phyloP scores from a whole-genome alignment of 2,888 invertebrate species.

The Peribatodes rhomboidaria region DNA sequence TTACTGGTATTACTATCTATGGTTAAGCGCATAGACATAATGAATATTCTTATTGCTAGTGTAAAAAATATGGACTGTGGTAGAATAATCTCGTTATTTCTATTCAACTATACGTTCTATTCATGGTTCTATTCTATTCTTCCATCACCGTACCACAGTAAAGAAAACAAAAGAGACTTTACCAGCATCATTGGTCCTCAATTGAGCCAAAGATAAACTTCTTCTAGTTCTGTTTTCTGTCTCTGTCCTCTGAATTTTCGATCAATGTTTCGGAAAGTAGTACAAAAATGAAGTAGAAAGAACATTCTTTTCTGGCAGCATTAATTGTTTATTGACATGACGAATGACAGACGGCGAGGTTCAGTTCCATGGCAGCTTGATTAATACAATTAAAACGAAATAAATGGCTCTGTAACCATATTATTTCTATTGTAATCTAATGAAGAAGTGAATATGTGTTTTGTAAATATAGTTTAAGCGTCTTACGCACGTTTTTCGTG shows the following conservation, averaged over 20 bases:
- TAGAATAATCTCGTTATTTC: background rate
- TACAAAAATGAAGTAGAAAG: no score
- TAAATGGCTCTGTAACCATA: slow-evolving; percentile 72
- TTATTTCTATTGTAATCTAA: slow-evolving; percentile 69
- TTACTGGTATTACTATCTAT: slow-evolving; percentile 1
- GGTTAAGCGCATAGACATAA: slow-evolving; percentile 1
- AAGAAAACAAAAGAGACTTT: no score
- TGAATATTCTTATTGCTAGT: background rate
- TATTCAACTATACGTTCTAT: no score
- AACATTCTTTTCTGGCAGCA: slow-evolving; percentile 62
- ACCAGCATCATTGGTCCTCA: no score
- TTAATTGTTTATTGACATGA: slow-evolving; percentile 85
- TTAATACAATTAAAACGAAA: slow-evolving; percentile 70
- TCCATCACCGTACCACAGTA: no score
- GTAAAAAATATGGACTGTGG: background rate
- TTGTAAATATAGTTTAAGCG: slow-evolving; percentile 72
- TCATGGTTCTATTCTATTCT: no score
- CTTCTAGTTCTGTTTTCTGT: no score
- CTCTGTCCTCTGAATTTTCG: no score
- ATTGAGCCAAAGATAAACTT: no score
- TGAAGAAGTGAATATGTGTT: slow-evolving; percentile 79
- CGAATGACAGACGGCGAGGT: slow-evolving; percentile 83
- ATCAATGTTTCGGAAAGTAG: no score
- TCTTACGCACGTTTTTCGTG: slow-evolving; percentile 72
- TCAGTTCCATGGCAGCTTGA: slow-evolving; percentile 76